phyloP scores from a whole-genome alignment of 2,113 vertebrate species.

The Gymnocephalus cernua region DNA sequence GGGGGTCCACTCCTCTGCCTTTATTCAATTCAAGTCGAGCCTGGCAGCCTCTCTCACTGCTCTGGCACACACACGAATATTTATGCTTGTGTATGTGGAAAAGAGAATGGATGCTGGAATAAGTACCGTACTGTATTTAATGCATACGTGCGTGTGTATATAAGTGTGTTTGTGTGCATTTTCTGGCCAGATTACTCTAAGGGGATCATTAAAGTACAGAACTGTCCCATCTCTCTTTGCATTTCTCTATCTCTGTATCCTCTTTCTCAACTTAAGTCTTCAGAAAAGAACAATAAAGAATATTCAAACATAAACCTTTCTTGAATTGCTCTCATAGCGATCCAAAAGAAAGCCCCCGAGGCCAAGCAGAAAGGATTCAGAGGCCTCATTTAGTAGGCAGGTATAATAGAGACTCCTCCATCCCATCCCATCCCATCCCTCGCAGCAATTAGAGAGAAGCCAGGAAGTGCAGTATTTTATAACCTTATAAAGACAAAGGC shows the following conservation, averaged over 20 bases:
- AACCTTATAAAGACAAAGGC: conserved; percentile 72
- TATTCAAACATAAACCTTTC: conserved; percentile 1
- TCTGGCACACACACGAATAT: conserved; percentile 57
- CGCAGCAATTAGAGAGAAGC: conserved; percentile 71
- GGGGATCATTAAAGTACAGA: conserved; percentile 19
- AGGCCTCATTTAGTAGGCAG: conserved; percentile 61
- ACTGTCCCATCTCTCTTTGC: neutral
- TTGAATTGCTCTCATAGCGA: conserved; percentile 7
- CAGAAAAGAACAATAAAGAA: conserved; percentile 28
- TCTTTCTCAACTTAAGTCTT: conserved; percentile 7
- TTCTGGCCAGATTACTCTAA: conserved; percentile 8
- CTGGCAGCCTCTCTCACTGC: conserved; percentile 57
- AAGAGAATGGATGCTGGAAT: conserved; percentile 49
- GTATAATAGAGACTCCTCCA: conserved; percentile 45
- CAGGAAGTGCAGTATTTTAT: conserved; percentile 75
- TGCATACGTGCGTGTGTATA: conserved; percentile 23
- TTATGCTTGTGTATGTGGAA: conserved; percentile 53
- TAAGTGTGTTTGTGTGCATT: conserved; percentile 56
- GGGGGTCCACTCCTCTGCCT: conserved; percentile 63
- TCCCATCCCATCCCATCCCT: conserved; percentile 27
- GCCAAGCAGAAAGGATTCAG: conserved; percentile 57
- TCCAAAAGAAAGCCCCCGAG: conserved; percentile 30
- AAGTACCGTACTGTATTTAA: conserved; percentile 57
- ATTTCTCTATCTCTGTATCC: neutral
- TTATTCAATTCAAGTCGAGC: conserved; percentile 71